Evolutionary conservation across 2,113 vertebrate species (phyloP).

Genomic region (Pungitius pungitius): DNA sequence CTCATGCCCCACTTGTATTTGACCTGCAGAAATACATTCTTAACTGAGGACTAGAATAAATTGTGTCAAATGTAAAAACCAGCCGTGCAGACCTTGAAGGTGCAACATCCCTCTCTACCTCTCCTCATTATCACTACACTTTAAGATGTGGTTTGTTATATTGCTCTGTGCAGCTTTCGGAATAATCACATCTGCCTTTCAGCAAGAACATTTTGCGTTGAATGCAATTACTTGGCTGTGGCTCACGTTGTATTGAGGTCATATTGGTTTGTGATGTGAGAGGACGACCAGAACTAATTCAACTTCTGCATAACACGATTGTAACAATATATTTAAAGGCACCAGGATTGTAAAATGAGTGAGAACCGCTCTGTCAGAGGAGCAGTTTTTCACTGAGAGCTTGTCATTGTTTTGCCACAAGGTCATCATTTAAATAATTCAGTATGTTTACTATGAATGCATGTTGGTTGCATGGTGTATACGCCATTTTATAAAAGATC

Average conservation of each 20-base stretch:
- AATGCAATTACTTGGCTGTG: constrained; percentile 57
- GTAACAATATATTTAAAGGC: constrained; percentile 41
- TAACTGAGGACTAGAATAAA: constrained; percentile 20
- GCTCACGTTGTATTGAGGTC: constrained; percentile 63
- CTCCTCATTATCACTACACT: neutral
- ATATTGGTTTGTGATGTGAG: constrained; percentile 55
- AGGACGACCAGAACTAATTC: constrained; percentile 51
- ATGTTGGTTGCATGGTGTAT: neutral
- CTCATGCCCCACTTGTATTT: constrained; percentile 36
- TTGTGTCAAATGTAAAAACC: constrained; percentile 2
- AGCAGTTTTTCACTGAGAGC: neutral
- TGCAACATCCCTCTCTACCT: constrained; percentile 13
- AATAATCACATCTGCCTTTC: constrained; percentile 40
- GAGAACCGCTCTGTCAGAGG: neutral
- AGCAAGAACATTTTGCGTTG: constrained; percentile 48
- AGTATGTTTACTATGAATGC: constrained; percentile 24
- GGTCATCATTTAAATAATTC: constrained; percentile 30
- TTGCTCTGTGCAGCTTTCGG: constrained; percentile 4
- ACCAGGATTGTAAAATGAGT: neutral
- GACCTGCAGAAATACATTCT: constrained; percentile 28
- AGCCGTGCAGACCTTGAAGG: neutral
- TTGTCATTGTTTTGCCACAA: constrained; percentile 22
- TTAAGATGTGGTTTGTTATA: neutral
- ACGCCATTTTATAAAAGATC: neutral
- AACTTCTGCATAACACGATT: constrained; percentile 33